Evolutionary conservation across 2,888 invertebrate genomes (phyloP).

Genomic region (Amblyteles armatorius): DNA sequence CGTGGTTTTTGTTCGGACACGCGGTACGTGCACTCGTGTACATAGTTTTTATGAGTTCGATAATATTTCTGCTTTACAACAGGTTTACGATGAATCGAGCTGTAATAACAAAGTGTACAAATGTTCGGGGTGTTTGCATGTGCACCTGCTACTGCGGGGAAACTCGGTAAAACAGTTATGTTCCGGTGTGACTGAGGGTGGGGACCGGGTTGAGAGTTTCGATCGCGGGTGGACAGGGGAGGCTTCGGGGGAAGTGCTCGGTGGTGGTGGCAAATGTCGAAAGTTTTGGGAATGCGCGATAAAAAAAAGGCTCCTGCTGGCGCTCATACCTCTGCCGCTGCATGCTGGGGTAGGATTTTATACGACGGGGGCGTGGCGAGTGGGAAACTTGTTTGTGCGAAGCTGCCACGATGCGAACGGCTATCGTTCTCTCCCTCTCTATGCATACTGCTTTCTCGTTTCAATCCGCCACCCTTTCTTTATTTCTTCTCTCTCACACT

Average conservation of each 20-base stretch:
- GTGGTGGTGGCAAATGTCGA: slow-evolving; percentile 60
- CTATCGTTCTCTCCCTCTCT: slow-evolving; percentile 33
- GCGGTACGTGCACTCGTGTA: background rate
- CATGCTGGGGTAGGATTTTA: slow-evolving; percentile 55
- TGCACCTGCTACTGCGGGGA: slow-evolving; percentile 35
- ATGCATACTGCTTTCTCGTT: slow-evolving; percentile 27
- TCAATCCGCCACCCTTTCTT: background rate
- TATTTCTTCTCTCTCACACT: slow-evolving; percentile 6
- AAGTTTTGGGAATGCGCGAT: slow-evolving; percentile 66
- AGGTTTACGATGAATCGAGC: slow-evolving; percentile 51
- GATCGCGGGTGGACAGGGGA: slow-evolving; percentile 25
- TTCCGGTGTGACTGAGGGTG: slow-evolving; percentile 43
- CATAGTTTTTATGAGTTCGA: slow-evolving; percentile 31
- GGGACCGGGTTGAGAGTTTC: slow-evolving; percentile 39
- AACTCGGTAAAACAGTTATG: slow-evolving; percentile 46
- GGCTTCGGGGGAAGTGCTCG: slow-evolving; percentile 32
- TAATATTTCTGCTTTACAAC: slow-evolving; percentile 37
- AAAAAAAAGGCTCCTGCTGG: slow-evolving; percentile 48
- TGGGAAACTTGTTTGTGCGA: slow-evolving; percentile 62
- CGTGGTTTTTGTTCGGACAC: background rate
- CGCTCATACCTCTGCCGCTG: slow-evolving; percentile 15
- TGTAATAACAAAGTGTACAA: slow-evolving; percentile 48
- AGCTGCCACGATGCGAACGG: slow-evolving; percentile 44
- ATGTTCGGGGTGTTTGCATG: slow-evolving; percentile 48
- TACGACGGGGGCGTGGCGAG: slow-evolving; percentile 60